Evolutionary conservation across 1,140 invertebrate species (phyloP), one percentile per base, ranked within the genome.

Genomic region (Eurosta solidaginis): DNA sequence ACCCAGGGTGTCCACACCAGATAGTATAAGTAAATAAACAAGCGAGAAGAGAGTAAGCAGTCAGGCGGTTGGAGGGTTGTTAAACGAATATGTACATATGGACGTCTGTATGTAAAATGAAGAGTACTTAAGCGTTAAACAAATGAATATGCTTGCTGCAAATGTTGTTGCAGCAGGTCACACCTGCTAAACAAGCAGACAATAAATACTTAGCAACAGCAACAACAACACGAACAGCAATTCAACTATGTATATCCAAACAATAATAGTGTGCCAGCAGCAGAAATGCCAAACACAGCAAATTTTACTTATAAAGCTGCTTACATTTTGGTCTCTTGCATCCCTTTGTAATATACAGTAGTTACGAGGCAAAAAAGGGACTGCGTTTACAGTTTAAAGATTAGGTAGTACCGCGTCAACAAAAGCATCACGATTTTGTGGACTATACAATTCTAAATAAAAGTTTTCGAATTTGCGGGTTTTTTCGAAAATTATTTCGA

Each of bases 121-220:
- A n/a, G n/a, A n/a, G n/a, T n/a, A 33, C 27, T 4, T 33, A n/a
- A 33, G 54, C 12, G 12, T 14, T 2, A 27, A 27, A 27, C 29
- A 59, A 59, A 27, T 27, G 10, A 17, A 59, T n/a, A 59, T 59
- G n/a, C 59, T 20, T 54, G 22, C 50, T 27, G 10, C 50, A 40
- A 63, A 36, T 2, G 29, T n/a, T 40, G 47, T 47, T 76, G 27
- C 74, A 59, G 52, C 52, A 76, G 74, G 74, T 76, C 74, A 76
- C 75, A 76, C 75, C 49, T 76, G 75, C 75, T 76, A 47, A n/a
- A 42, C 27, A 47, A 45, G 27, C 73, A 47, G 12, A 42, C n/a
- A 74, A 74, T 17, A n/a, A n/a, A n/a, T n/a, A n/a, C n/a, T n/a
- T n/a, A 74, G 36, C 40, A 74, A 25, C 42, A 45, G 6, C 3